These are phyloP conservation scores for Beris morrisii DNA, from an alignment of 2,888 invertebrate species.

Conservation along the genomic window DNA sequence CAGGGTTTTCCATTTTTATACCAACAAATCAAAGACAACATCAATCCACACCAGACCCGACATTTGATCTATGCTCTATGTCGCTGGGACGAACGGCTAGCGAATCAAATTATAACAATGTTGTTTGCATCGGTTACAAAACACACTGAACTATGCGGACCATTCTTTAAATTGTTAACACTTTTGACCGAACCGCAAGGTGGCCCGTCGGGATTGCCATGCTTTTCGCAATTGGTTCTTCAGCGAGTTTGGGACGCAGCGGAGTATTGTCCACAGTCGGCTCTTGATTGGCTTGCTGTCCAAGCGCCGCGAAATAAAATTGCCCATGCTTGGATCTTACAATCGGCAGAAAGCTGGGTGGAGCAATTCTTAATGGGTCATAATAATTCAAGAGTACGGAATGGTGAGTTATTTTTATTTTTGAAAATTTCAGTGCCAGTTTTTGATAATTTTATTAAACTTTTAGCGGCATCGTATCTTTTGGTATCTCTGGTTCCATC, in stretches of 20 bases:
- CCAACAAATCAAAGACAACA: slow-evolving; percentile 91
- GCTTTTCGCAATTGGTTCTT: slow-evolving; percentile 86
- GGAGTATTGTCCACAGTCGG: slow-evolving; percentile 87
- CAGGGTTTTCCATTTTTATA: slow-evolving; percentile 91
- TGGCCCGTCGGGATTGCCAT: slow-evolving; percentile 77
- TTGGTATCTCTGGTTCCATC: slow-evolving; percentile 90
- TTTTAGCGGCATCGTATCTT: slow-evolving; percentile 79
- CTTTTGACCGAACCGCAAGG: slow-evolving; percentile 82
- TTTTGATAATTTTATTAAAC: slow-evolving; percentile 6
- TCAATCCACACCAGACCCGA: slow-evolving; percentile 88
- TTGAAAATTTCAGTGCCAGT: neutral
- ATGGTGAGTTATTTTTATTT: slow-evolving; percentile 57
- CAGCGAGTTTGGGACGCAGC: slow-evolving; percentile 88
- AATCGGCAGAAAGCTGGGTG: slow-evolving; percentile 88
- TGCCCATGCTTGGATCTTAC: slow-evolving; percentile 89
- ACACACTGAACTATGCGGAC: slow-evolving; percentile 85
- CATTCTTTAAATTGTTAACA: slow-evolving; percentile 90
- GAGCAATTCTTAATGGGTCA: slow-evolving; percentile 86
- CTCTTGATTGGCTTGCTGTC: slow-evolving; percentile 87
- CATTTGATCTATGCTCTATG: slow-evolving; percentile 89
- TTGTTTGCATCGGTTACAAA: slow-evolving; percentile 89
- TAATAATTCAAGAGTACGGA: slow-evolving; percentile 81
- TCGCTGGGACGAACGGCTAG: slow-evolving; percentile 87
- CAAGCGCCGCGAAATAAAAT: slow-evolving; percentile 86
- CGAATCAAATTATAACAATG: slow-evolving; percentile 86